Conservation (phyloP, 2,888 invertebrate species). For the Diplazon laetatorius region DNA sequence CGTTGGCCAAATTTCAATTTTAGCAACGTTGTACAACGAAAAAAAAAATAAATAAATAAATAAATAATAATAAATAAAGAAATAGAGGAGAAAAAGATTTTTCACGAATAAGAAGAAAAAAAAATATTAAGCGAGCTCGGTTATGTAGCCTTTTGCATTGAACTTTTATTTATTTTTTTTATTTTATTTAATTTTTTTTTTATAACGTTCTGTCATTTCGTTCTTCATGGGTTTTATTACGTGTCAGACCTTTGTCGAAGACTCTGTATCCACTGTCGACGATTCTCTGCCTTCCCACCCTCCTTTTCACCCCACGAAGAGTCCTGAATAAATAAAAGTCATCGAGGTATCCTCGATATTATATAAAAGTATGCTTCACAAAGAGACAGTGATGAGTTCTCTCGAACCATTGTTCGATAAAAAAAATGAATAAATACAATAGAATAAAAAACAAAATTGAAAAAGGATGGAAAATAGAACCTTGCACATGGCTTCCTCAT, state of each 20-base stretch:
- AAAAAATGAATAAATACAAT: constrained; percentile 11
- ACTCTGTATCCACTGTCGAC: constrained; percentile 53
- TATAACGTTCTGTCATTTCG: too few species aligned
- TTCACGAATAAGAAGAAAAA: too few species aligned
- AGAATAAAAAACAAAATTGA: too few species aligned
- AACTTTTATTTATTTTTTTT: constrained; percentile 26
- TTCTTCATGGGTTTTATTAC: constrained; percentile 51
- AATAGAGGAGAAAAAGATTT: constrained; percentile 47
- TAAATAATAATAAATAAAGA: too few species aligned
- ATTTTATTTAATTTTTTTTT: too few species aligned
- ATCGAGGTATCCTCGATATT: constrained; percentile 70
- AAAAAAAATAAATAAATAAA: too few species aligned
- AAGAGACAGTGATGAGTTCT: constrained; percentile 19
- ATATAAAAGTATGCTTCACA: constrained; percentile 47
- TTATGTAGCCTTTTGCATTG: constrained; percentile 44
- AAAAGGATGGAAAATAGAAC: too few species aligned
- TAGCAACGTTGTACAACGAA: constrained; percentile 44
- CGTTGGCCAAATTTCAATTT: constrained; percentile 52
- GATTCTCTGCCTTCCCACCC: neutral
- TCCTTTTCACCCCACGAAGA: constrained; percentile 43
- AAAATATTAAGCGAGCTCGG: constrained; percentile 53
- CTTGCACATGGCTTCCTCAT: too few species aligned
- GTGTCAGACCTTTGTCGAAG: constrained; percentile 38
- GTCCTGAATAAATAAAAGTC: constrained; percentile 72
- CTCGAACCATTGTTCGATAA: constrained; percentile 29